These are phyloP conservation scores for Ambastaia sidthimunki DNA, from an alignment of 2,797 vertebrate species.

Conservation along the genomic window DNA sequence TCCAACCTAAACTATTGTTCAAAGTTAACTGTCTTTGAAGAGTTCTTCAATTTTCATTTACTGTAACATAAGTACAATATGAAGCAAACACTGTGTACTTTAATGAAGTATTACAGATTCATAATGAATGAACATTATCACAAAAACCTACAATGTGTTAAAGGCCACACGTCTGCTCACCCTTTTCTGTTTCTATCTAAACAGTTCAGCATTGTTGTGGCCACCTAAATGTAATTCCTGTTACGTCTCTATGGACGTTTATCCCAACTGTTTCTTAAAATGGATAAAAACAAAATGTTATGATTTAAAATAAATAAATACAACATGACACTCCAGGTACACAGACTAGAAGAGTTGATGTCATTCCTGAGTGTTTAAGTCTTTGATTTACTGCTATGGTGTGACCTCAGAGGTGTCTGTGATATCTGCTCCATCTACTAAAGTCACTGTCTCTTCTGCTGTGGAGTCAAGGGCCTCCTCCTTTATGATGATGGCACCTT, in stretches of 20 bases:
- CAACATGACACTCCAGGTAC: conserved; percentile 16
- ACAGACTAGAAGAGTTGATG: conserved; percentile 11
- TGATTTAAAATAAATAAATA: conserved; percentile 50
- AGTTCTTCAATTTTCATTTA: background rate
- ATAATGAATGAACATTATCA: background rate
- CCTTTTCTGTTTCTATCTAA: background rate
- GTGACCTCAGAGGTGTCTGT: conserved; percentile 32
- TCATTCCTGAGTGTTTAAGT: conserved; percentile 34
- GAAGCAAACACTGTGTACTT: background rate
- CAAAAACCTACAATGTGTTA: background rate
- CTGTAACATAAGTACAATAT: background rate
- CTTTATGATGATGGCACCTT: conserved; percentile 63
- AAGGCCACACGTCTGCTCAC: background rate
- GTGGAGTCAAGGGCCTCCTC: conserved; percentile 63
- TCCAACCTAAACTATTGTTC: background rate
- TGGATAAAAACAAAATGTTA: conserved; percentile 20
- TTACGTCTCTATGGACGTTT: background rate
- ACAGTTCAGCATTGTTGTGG: background rate
- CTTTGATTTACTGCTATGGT: conserved; percentile 25
- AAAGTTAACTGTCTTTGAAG: background rate
- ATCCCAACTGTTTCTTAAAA: conserved; percentile 11
- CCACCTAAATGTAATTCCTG: background rate
- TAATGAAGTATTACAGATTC: background rate
- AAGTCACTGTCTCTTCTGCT: conserved; percentile 54
- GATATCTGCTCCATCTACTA: conserved; percentile 54